Evolutionary conservation across 2,888 invertebrate species (phyloP), one percentile per base, ranked within the genome.

Genomic region (Eristalinus sepulchralis): DNA sequence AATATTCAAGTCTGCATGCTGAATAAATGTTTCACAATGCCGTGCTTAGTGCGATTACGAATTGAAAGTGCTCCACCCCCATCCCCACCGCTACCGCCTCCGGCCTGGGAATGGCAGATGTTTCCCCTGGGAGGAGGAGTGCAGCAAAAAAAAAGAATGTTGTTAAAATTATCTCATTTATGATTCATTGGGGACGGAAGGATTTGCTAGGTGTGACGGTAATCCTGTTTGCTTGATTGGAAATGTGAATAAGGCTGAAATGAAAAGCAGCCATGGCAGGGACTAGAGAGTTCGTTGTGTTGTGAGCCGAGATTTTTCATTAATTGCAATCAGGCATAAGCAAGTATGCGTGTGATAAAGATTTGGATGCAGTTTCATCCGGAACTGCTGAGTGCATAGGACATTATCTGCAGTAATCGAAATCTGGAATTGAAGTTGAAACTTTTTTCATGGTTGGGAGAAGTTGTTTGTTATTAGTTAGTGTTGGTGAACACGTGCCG

Each of bases 1-100:
- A 84, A 84, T 84, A 84, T 84, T 80, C 67, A 84, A 84, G 81
- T 81, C 67, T 80, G 81, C 71, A 71, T 79, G n/a, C 39, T 67
- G 47, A 68, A 84, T 76, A 80, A 76, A 84, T 84, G 72, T 84
- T 84, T 71, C 67, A 72, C 71, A 84, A 75, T 84, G 76, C 76
- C 73, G 73, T 79, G 79, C 79, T 75, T 83, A 78, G 68, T 53
- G 36, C 27, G 71, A 68, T 73, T 79, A 62, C 70, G 64, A 75
- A 75, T 78, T 83, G 79, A 83, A 83, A 75, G 63, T 67, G 67
- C 63, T 34, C 24, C 39, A 13, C 59, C 60, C 36, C 13, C 10
- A 20, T 6, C 33, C 5, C 17, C 47, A 17, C 47, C 47, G 17
- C 47, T 8, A 8, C 47, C 47, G 47, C 8, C 17, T 17, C 27